Evolutionary conservation across 2,113 vertebrate species (phyloP), one percentile per base, ranked within the genome.

Genomic region (Raja brachyura): DNA sequence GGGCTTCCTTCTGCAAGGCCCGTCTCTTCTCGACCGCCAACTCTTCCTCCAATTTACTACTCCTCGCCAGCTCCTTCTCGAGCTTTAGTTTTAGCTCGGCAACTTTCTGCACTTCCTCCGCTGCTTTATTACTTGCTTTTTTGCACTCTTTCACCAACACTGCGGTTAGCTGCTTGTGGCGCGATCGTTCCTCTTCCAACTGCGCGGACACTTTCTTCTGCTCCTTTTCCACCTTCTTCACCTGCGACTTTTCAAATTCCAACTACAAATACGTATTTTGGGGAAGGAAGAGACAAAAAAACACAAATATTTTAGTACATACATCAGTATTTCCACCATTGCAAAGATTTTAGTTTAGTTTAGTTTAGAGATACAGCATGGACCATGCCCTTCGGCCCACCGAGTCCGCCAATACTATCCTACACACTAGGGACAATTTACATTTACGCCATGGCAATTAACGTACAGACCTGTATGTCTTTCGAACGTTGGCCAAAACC

Each of bases 181-280:
- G 97, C 56, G 97, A 95, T 11, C 98, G 97, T 48, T 99, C 98
- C 75, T 99, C 98, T 68, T 99, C 98, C 93, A 99, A 76, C 96
- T 99, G 98, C 78, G 97, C 97, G 0, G 96, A 97, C 33, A 98
- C 95, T 85, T 97, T 97, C 88, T 97, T 97, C 94, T 98, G 98
- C 20, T 99, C 98, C 75, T 98, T 98, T 93, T 99, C 98, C 94
- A 98, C 94, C 59, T 97, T 97, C 4, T 98, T 97, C 75, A 97
- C 97, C 94, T 99, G 98, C 61, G 97, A 96, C 93, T 98, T 98
- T 94, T 99, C 98, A 96, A 99, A 99, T 93, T 99, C 98, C 97
- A 99, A 93, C 98, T 99, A 93, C 28, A 94, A 94, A 18, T 0
- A 1, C 39, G 18, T 54, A 0, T 90, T 70, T 63, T 31, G 83